phyloP scores from a whole-genome alignment of 2,888 invertebrate genomes.

The Andrena hattorfiana region DNA sequence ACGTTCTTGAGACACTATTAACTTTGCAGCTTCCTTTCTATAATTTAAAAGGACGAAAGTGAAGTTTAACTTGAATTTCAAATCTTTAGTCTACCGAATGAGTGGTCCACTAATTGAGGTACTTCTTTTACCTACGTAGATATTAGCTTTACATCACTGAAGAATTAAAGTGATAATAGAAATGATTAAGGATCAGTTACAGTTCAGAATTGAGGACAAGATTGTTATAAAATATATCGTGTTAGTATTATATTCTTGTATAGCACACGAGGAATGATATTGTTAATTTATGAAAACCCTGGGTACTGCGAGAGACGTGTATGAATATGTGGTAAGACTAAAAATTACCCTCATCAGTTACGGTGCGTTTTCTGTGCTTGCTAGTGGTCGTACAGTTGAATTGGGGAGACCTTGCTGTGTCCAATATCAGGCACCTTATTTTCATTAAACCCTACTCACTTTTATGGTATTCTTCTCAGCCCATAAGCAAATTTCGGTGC shows the following conservation, averaged over 20 bases:
- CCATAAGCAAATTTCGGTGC: not conserved
- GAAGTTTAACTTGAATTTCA: no score
- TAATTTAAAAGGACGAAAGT: no score
- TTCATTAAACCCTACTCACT: not conserved
- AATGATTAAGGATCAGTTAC: no score
- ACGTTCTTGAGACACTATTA: no score
- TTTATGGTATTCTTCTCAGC: not conserved
- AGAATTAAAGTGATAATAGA: no score
- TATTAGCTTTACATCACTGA: no score
- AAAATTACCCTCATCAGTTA: conserved; percentile 1
- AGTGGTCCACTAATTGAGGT: no score
- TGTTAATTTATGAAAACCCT: not conserved
- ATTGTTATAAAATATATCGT: no score
- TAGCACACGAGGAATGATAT: not conserved
- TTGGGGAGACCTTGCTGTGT: not conserved
- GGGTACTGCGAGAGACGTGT: not conserved
- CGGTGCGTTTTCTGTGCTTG: conserved; percentile 9
- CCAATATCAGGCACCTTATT: not conserved
- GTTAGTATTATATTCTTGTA: not conserved
- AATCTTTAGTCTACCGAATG: no score
- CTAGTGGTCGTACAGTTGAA: not conserved
- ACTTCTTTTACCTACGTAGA: no score
- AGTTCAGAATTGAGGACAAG: no score
- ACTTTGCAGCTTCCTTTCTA: no score
- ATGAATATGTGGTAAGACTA: not conserved